These are phyloP conservation scores for Mormyrops attenuatus DNA, from an alignment of 2,797 vertebrate species.

Conservation along the genomic window DNA sequence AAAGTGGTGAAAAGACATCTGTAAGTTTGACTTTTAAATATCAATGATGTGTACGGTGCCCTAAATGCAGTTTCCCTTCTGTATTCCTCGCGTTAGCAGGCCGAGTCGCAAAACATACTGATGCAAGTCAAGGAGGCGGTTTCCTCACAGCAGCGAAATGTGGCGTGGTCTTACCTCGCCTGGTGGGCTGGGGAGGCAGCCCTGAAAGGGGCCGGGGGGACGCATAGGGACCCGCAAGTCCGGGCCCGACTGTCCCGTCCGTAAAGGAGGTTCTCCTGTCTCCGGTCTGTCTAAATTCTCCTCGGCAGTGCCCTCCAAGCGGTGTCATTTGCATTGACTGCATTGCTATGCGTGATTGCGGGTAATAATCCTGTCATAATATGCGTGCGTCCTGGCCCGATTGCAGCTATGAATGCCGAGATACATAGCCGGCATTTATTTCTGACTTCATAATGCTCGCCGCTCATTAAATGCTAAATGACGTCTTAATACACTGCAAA, in stretches of 20 bases:
- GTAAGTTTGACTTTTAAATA: background rate
- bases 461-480: slow-evolving; percentile 96
- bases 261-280: background rate
- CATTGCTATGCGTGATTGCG: slow-evolving; percentile 87
- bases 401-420: slow-evolving; percentile 76
- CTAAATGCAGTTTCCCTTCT: background rate
- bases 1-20: background rate
- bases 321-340: slow-evolving; percentile 90
- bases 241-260: background rate
- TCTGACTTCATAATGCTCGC: slow-evolving; percentile 90
- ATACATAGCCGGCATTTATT: slow-evolving; percentile 83
- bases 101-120: background rate
- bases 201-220: background rate
- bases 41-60: background rate
- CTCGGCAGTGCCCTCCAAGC: slow-evolving; percentile 69
- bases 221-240: background rate
- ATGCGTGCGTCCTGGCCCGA: slow-evolving; percentile 79
- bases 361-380: slow-evolving; percentile 89
- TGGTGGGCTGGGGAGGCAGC: background rate
- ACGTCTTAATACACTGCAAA: slow-evolving; percentile 95
- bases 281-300: too few relatives aligned
- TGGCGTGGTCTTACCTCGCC: background rate
- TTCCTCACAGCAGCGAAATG: background rate
- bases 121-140: background rate
- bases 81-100: background rate